Evolutionary conservation across 2,888 invertebrate species (phyloP).

Genomic region (Callyntrura guangdongensis): DNA sequence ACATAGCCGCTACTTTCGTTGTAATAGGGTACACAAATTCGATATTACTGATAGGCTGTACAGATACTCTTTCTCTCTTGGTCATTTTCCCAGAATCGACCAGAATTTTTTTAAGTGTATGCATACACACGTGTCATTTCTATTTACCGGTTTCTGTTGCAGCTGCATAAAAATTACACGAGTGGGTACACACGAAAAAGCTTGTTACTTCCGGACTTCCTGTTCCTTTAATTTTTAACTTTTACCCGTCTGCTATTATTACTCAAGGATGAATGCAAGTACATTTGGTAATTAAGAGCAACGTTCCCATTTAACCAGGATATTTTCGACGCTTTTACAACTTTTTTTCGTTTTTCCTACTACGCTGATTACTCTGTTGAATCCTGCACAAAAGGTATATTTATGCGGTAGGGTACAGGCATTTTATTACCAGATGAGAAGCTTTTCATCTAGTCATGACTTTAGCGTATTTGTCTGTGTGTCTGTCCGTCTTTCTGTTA

Average conservation of each 20-base stretch:
- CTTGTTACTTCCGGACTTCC: conserved; percentile 31
- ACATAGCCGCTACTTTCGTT: background rate
- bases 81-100: conserved; percentile 10
- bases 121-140: conserved; percentile 33
- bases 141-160: background rate
- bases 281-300: conserved; percentile 46
- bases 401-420: background rate
- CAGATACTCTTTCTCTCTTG: too few relatives aligned
- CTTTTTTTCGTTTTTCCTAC: conserved; percentile 9
- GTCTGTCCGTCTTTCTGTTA: too few relatives aligned
- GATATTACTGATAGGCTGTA: too few relatives aligned
- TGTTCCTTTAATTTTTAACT: background rate
- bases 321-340: conserved; percentile 21
- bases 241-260: conserved; percentile 1
- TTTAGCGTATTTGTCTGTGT: too few relatives aligned
- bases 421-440: too few relatives aligned
- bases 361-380: conserved; percentile 4
- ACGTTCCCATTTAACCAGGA: conserved; percentile 9
- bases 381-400: background rate
- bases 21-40: too few relatives aligned
- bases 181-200: conserved; percentile 20
- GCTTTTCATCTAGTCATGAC: too few relatives aligned
- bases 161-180: conserved; percentile 43
- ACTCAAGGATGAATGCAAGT: background rate
- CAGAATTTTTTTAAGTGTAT: background rate